Percentiles rank a stretch among this genome's conserved stretches.
These are phyloP conservation scores for Lepidurus apus DNA, from an alignment of 1,140 invertebrate species.

Conservation along the genomic window DNA sequence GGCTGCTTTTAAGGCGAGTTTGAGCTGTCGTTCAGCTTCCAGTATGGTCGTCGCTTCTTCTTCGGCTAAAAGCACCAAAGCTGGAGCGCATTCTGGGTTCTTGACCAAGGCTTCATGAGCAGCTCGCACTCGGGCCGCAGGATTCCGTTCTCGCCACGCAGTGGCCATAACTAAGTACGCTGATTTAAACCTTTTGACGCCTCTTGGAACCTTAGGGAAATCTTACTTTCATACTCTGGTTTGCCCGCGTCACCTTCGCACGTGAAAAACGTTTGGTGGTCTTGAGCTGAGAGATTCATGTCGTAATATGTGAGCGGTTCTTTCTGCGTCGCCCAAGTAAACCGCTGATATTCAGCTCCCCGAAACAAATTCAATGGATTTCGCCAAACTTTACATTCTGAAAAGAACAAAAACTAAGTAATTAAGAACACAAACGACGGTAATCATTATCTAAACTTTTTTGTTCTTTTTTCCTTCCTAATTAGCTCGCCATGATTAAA, in stretches of 20 bases:
- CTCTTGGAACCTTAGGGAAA: slow-evolving; percentile 23
- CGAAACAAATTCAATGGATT: slow-evolving; percentile 94
- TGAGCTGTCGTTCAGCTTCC: slow-evolving; percentile 82
- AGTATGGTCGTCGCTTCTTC: slow-evolving; percentile 89
- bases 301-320: slow-evolving; percentile 98
- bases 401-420: slow-evolving; percentile 44
- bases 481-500: not conserved
- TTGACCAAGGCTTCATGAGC: slow-evolving; percentile 84
- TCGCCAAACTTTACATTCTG: slow-evolving; percentile 95
- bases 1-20: slow-evolving; percentile 79
- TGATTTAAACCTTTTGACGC: not conserved
- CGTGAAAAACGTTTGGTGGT: slow-evolving; percentile 97
- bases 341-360: slow-evolving; percentile 92
- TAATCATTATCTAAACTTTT: not conserved
- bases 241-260: slow-evolving; percentile 85
- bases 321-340: slow-evolving; percentile 83
- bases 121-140: slow-evolving; percentile 81
- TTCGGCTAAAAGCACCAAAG: slow-evolving; percentile 91
- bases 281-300: slow-evolving; percentile 97
- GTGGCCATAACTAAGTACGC: slow-evolving; percentile 78
- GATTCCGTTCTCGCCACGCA: slow-evolving; percentile 94
- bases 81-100: slow-evolving; percentile 90
- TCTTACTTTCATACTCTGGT: slow-evolving; percentile 81
- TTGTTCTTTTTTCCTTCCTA: not conserved
- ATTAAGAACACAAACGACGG: no score